Conservation (phyloP, 2,113 vertebrate genomes). For the Heliornis fulica region DNA sequence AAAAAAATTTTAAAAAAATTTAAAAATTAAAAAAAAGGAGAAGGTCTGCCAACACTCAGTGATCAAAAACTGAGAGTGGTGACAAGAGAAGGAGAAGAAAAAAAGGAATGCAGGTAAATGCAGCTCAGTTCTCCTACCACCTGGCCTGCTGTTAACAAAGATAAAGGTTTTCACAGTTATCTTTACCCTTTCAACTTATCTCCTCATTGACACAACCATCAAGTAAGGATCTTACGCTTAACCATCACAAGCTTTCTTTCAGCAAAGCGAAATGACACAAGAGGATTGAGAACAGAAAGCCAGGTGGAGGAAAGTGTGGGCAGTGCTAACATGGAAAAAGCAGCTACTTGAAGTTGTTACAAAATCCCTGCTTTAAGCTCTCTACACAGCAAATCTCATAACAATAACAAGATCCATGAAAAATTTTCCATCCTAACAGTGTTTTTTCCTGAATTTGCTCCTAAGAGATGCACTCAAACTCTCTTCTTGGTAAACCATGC, state of each 20-base stretch:
- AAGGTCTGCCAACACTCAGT: background rate
- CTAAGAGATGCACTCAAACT: fast-evolving
- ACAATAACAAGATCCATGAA: fast-evolving
- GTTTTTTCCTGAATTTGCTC: background rate
- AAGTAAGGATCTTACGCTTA: background rate
- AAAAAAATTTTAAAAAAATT: no score
- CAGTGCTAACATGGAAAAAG: background rate
- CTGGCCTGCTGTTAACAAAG: background rate
- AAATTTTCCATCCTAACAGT: background rate
- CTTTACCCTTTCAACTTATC: background rate
- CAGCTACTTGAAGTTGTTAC: background rate
- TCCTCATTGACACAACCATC: background rate
- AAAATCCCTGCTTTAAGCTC: background rate
- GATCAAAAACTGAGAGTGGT: background rate
- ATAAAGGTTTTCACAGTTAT: background rate
- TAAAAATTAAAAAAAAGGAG: no score
- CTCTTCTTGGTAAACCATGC: background rate
- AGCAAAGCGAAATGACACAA: background rate
- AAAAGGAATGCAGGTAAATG: background rate
- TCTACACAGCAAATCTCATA: background rate
- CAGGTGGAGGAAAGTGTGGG: background rate
- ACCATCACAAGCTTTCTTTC: background rate
- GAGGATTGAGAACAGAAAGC: background rate
- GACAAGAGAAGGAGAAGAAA: background rate
- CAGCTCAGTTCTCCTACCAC: background rate